These are phyloP conservation scores for Cydia fagiglandana DNA, from an alignment of 1,140 invertebrate species.

Conservation along the genomic window DNA sequence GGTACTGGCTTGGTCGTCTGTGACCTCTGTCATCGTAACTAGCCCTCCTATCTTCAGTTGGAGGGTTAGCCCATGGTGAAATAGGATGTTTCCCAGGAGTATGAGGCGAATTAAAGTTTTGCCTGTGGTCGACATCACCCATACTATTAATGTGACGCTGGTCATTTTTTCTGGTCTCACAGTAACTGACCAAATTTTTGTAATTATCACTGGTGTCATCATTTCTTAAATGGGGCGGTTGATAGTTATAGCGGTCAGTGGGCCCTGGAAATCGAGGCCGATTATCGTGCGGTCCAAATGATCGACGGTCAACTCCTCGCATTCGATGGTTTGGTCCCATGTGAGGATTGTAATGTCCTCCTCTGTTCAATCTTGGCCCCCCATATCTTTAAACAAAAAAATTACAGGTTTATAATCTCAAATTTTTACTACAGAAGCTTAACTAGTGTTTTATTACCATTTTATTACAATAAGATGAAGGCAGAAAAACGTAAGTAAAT, in stretches of 20 bases:
- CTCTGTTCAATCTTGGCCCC: constrained; percentile 44
- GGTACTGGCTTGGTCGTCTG: constrained; percentile 38
- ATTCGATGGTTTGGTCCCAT: constrained; percentile 34
- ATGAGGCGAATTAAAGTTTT: constrained; percentile 33
- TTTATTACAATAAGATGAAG: background rate
- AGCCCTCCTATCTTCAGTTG: constrained; percentile 39
- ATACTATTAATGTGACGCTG: constrained; percentile 55
- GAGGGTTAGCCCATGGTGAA: constrained; percentile 47
- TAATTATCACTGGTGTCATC: constrained; percentile 28
- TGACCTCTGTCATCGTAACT: constrained; percentile 46
- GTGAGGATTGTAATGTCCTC: constrained; percentile 39
- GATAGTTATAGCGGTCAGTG: constrained; percentile 14
- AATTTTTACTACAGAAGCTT: background rate
- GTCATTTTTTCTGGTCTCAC: constrained; percentile 44
- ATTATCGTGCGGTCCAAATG: constrained; percentile 27
- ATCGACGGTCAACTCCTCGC: constrained; percentile 33
- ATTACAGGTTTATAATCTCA: background rate
- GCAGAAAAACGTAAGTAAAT: background rate
- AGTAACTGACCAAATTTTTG: constrained; percentile 42
- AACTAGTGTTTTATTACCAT: background rate
- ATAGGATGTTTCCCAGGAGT: constrained; percentile 33
- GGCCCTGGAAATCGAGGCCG: background rate
- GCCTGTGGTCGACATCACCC: constrained; percentile 65
- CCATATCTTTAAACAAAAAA: constrained; percentile 2
- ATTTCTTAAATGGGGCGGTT: constrained; percentile 1